Conservation (phyloP, 2,113 vertebrate genomes). For the Tylochromis polylepis region DNA sequence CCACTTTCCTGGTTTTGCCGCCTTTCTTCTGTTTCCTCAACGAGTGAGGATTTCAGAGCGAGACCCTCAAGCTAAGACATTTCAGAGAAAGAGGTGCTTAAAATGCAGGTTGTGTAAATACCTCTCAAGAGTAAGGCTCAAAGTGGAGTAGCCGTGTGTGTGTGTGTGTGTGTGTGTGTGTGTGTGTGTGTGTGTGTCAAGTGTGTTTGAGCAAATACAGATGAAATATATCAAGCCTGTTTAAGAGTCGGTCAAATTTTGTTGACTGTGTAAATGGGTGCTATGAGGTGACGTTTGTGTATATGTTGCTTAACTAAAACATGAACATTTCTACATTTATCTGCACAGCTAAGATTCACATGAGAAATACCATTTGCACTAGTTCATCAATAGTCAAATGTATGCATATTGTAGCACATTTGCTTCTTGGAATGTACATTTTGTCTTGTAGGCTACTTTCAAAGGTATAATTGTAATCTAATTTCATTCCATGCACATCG, state of each 20-base stretch:
- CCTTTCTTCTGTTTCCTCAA: background rate
- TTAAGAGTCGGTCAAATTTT: background rate
- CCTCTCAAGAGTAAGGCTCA: slow-evolving; percentile 14
- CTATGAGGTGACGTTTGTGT: background rate
- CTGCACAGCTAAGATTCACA: background rate
- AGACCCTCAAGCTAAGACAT: background rate
- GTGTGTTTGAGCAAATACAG: background rate
- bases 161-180: background rate
- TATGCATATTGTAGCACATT: background rate
- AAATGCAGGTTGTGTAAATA: slow-evolving; percentile 37
- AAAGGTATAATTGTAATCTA: slow-evolving; percentile 5
- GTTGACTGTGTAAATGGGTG: background rate
- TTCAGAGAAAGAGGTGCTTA: slow-evolving; percentile 1
- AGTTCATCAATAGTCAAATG: background rate
- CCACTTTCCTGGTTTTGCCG: background rate
- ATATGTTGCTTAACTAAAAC: background rate
- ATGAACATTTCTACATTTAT: background rate
- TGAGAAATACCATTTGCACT: background rate
- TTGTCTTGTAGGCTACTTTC: background rate
- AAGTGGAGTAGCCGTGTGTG: background rate
- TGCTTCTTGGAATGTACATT: background rate
- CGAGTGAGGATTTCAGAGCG: background rate
- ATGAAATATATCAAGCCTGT: background rate
- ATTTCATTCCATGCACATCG: slow-evolving; percentile 28
- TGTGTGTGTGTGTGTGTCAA: background rate